Conservation (phyloP, 1,140 invertebrate genomes). For the Hermatobates lingyangjiaoensis region DNA sequence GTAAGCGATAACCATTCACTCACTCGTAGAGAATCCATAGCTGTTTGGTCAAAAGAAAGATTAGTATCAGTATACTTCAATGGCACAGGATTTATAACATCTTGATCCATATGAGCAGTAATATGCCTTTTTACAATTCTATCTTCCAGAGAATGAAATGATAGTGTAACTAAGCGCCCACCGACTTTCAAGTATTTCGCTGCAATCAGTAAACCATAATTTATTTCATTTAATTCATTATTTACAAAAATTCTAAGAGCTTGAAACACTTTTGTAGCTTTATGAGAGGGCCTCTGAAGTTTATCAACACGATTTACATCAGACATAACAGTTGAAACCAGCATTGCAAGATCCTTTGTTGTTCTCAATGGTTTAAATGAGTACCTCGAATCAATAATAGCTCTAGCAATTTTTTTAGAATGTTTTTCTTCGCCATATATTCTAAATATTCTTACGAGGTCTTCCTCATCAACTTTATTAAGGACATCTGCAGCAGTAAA, state of each 20-base stretch:
- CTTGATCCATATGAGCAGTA: slow-evolving; percentile 27
- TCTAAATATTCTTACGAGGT: slow-evolving; percentile 67
- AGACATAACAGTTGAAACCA: slow-evolving; percentile 47
- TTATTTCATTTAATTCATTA: slow-evolving; percentile 90
- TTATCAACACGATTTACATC: slow-evolving; percentile 41
- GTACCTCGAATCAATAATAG: slow-evolving; percentile 71
- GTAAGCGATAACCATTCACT: slow-evolving; percentile 55
- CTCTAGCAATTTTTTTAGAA: slow-evolving; percentile 68
- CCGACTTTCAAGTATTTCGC: slow-evolving; percentile 52
- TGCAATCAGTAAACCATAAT: slow-evolving; percentile 67
- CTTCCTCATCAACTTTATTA: slow-evolving; percentile 50
- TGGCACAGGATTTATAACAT: slow-evolving; percentile 39
- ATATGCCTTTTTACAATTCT: slow-evolving; percentile 86
- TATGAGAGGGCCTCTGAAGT: slow-evolving; percentile 51
- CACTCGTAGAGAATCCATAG: slow-evolving; percentile 36
- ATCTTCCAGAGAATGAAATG: slow-evolving; percentile 89
- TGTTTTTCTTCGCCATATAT: slow-evolving; percentile 80
- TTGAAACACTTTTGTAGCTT: slow-evolving; percentile 84
- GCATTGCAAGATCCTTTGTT: slow-evolving; percentile 61
- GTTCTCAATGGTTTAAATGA: slow-evolving; percentile 59
- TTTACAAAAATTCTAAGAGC: slow-evolving; percentile 91
- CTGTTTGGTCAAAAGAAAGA: slow-evolving; percentile 27
- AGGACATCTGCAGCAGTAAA: slow-evolving; percentile 75
- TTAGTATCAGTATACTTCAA: slow-evolving; percentile 39
- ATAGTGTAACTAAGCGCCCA: slow-evolving; percentile 60